These are phyloP conservation scores for Ephestia elutella DNA, from an alignment of 1,140 invertebrate genomes.

Conservation along the genomic window DNA sequence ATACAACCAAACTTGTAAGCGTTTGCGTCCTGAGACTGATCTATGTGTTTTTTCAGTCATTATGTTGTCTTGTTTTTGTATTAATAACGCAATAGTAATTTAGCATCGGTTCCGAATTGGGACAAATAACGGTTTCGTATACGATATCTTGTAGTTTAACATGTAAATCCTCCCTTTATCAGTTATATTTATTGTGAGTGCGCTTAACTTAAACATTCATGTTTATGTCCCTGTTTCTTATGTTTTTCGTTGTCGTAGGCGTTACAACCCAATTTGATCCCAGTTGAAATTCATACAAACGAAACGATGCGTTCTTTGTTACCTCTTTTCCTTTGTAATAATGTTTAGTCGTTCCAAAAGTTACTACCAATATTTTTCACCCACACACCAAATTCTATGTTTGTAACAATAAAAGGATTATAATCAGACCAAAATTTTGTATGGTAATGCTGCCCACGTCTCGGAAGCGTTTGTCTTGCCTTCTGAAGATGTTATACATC, in stretches of 20 bases:
- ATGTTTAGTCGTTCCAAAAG: conserved; percentile 18
- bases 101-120: not conserved
- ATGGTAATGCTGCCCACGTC: conserved; percentile 48
- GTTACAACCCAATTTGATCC: conserved; percentile 48
- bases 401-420: conserved; percentile 42
- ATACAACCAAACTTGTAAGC: no score
- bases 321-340: conserved; percentile 30
- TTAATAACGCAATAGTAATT: not conserved
- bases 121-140: conserved; percentile 32
- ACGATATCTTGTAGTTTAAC: conserved; percentile 45
- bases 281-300: conserved; percentile 40
- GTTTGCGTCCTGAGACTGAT: no score
- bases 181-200: conserved; percentile 59
- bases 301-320: conserved; percentile 30
- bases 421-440: conserved; percentile 34
- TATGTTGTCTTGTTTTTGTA: conserved; percentile 1
- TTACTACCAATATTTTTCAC: conserved; percentile 43
- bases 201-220: conserved; percentile 45
- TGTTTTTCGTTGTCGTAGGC: conserved; percentile 54
- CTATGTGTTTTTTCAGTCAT: not conserved
- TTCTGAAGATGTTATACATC: conserved; percentile 54
- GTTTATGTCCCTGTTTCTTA: conserved; percentile 48
- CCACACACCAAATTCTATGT: conserved; percentile 48
- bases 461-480: conserved; percentile 43
- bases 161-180: conserved; percentile 58